Conservation (phyloP, 2,888 invertebrate genomes). For the Halocaridina rubra region DNA sequence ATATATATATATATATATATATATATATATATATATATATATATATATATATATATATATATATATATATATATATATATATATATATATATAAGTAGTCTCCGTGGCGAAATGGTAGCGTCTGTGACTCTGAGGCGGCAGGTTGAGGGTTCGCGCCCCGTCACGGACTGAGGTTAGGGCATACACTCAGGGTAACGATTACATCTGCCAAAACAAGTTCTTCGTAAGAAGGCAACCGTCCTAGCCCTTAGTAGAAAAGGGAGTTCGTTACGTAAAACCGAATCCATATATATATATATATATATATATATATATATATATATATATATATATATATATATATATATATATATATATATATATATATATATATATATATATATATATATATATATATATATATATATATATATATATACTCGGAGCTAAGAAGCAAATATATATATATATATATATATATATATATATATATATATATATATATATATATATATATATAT, state of each 20-base stretch:
- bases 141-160: too few relatives aligned
- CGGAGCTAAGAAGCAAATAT: neutral
- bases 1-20: neutral
- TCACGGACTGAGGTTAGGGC: too few relatives aligned
- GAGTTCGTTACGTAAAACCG: too few relatives aligned
- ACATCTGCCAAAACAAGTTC: too few relatives aligned
- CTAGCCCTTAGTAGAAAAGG: too few relatives aligned
- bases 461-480: conserved; percentile 18
- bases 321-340: conserved; percentile 31
- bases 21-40: neutral
- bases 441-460: neutral
- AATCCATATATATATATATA: neutral
- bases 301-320: conserved; percentile 7
- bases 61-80: neutral
- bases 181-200: too few relatives aligned
- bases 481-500: conserved; percentile 13
- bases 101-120: too few relatives aligned
- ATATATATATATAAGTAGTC: neutral
- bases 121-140: too few relatives aligned
- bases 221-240: too few relatives aligned
- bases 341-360: conserved; percentile 10
- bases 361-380: neutral
- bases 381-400: conserved; percentile 9
- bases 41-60: neutral
- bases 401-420: neutral